Conservation (phyloP, 2,113 vertebrate species). For the Azemiops feae region DNA sequence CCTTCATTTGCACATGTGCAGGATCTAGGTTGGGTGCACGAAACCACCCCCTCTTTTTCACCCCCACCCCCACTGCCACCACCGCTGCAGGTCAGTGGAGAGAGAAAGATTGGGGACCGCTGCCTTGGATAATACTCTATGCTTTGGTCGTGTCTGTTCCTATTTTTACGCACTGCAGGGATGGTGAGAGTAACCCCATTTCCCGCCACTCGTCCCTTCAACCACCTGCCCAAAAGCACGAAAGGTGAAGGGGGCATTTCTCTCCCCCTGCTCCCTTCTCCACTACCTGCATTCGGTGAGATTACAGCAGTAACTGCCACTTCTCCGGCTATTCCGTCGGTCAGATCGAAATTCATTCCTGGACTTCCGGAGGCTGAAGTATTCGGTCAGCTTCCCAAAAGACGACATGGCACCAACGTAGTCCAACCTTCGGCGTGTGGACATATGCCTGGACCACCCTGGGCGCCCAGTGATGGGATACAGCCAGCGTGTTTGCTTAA, state of each 20-base stretch:
- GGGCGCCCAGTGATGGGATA: neutral
- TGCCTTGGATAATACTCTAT: neutral
- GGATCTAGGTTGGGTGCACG: neutral
- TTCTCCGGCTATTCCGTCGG: slow-evolving; percentile 73
- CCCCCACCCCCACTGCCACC: neutral
- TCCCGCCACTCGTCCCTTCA: neutral
- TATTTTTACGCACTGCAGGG: neutral
- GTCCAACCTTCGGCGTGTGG: rapidly evolving
- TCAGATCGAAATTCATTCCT: slow-evolving; percentile 81
- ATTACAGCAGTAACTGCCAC: slow-evolving; percentile 86
- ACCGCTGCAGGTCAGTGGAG: neutral
- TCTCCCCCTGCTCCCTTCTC: neutral
- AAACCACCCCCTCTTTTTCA: neutral
- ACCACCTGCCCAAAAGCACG: neutral
- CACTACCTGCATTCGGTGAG: slow-evolving; percentile 85
- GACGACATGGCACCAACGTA: slow-evolving; percentile 74
- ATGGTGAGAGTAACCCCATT: neutral
- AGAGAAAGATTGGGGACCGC: neutral
- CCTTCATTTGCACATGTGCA: neutral
- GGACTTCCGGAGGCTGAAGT: slow-evolving; percentile 87
- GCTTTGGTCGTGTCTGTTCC: neutral
- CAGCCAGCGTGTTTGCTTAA: rapidly evolving
- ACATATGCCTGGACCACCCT: slow-evolving; percentile 4
- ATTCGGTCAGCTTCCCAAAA: slow-evolving; percentile 91
- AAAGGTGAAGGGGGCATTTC: rapidly evolving